These are phyloP conservation scores for Phataginus tetradactyla DNA, from an alignment of 2,797 vertebrate species.

Conservation along the genomic window DNA sequence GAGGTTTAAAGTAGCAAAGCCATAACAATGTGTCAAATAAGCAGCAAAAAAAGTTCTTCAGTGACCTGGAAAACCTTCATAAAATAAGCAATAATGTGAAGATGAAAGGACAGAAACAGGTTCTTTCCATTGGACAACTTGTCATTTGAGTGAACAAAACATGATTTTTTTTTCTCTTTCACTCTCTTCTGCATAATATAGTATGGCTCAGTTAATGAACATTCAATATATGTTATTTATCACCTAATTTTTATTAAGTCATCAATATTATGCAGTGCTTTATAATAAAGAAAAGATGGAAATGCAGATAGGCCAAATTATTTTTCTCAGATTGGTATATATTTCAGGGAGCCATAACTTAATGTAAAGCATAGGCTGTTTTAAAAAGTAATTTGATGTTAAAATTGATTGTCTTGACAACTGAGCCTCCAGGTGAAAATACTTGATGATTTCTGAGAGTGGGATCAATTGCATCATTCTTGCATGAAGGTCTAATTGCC, in stretches of 20 bases:
- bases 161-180: neutral
- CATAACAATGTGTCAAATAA: neutral
- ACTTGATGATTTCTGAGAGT: neutral
- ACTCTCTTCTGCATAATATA: neutral
- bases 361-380: conserved; percentile 18
- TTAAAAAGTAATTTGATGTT: conserved; percentile 4
- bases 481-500: neutral
- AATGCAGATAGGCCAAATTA: neutral
- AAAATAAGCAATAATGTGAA: neutral
- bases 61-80: neutral
- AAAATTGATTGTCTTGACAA: neutral
- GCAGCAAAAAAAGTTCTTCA: neutral
- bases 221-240: neutral
- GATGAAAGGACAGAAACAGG: neutral
- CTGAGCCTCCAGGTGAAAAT: neutral
- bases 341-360: neutral
- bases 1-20: neutral
- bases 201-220: neutral
- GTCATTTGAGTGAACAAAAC: neutral
- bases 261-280: neutral
- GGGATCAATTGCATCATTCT: neutral
- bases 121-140: neutral
- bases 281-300: neutral
- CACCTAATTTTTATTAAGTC: neutral
- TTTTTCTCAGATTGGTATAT: neutral